phyloP scores from a whole-genome alignment of 2,888 invertebrate genomes.

The Disparrhopalites patrizii region DNA sequence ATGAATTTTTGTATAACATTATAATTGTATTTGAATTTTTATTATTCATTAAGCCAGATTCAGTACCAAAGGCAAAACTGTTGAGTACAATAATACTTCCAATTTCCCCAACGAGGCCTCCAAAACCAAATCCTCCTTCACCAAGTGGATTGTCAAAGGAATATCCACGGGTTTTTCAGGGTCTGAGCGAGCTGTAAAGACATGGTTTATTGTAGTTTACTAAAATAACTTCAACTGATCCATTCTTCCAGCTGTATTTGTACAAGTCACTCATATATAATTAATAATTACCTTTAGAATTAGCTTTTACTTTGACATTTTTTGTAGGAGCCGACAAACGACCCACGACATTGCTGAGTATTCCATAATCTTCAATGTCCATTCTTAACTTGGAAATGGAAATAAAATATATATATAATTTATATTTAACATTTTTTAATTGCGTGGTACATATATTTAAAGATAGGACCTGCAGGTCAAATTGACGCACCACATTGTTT shows the following conservation, averaged over 20 bases:
- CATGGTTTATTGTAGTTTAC: neutral
- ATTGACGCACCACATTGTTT: conserved; percentile 7
- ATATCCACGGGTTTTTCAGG: neutral
- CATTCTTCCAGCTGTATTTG: too few species aligned
- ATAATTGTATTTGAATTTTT: neutral
- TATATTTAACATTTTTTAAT: too few species aligned
- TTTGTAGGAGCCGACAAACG: neutral
- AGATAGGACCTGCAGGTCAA: too few species aligned
- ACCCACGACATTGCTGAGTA: neutral
- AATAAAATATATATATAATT: neutral
- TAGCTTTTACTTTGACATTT: too few species aligned
- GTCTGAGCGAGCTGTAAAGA: neutral
- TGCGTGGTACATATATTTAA: too few species aligned
- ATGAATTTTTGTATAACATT: neutral
- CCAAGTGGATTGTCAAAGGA: neutral
- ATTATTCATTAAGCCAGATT: neutral
- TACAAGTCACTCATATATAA: too few species aligned
- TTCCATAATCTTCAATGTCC: conserved; percentile 5
- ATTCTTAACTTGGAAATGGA: conserved; percentile 11
- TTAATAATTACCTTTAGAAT: too few species aligned
- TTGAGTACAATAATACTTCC: neutral
- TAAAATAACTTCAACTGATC: too few species aligned
- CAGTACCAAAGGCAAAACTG: neutral
- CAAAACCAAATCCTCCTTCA: neutral
- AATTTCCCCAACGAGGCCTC: neutral